Percentiles rank a stretch among this genome's conserved stretches.
Evolutionary conservation across 2,888 invertebrate species (phyloP).

Genomic region (Agonopterix alstromeriana): DNA sequence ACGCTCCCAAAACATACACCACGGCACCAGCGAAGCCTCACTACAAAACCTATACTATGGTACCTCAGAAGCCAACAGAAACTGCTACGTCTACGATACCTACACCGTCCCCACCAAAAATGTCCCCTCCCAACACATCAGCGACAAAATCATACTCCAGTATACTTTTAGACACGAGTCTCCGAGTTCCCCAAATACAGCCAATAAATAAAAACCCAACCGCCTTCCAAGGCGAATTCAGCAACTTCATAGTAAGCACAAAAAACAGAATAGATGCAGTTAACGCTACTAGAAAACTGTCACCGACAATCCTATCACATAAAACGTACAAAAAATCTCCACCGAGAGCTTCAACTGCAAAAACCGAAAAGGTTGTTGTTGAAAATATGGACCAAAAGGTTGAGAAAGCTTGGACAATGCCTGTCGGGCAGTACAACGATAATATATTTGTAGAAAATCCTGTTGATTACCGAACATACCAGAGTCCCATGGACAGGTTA

Average conservation of each 20-base stretch:
- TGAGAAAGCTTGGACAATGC: conserved; percentile 17
- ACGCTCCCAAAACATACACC: conserved; percentile 4
- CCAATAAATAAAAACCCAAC: conserved; percentile 58
- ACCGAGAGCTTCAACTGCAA: conserved; percentile 1
- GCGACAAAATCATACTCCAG: conserved; percentile 16
- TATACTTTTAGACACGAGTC: conserved; percentile 23
- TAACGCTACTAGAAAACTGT: background rate
- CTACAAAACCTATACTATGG: too few relatives aligned
- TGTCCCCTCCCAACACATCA: conserved; percentile 8
- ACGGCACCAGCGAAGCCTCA: background rate
- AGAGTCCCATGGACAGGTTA: conserved; percentile 14
- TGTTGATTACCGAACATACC: conserved; percentile 40
- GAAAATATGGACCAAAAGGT: too few relatives aligned
- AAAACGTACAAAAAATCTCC: conserved; percentile 9
- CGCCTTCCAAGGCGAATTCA: conserved; percentile 61
- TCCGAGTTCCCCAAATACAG: conserved; percentile 35
- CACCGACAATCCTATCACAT: conserved; percentile 4
- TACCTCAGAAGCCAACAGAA: conserved; percentile 3
- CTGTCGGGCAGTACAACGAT: conserved; percentile 62
- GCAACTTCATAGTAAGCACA: conserved; percentile 49
- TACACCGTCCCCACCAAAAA: conserved; percentile 6
- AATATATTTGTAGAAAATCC: conserved; percentile 51
- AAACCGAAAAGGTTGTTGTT: background rate
- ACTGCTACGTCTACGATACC: background rate
- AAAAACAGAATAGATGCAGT: background rate